Base-by-base conservation (phyloP, 2,888 invertebrate species). In the Thymelicus acteon region DNA sequence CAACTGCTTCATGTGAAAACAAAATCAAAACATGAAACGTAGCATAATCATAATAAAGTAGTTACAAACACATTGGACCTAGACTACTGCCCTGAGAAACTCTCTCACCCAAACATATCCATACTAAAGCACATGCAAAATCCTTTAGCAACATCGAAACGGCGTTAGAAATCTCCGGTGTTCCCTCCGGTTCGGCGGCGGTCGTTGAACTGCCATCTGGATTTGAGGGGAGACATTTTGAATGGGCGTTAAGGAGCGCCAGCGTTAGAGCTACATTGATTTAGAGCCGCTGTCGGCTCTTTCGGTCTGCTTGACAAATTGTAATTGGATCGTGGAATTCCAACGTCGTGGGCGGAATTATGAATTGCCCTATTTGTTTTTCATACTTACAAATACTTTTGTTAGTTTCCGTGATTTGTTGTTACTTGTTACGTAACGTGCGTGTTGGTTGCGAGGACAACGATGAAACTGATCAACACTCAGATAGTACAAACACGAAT, bases 151-250 rank as follows among this genome's bases (percentile, higher is more conserved):
- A 40, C 70, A 60, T 49, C 58, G 52, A 64, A 64, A 77, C 84
- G 84, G 85, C 85, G 85, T 82, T 80, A 81, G 82, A 82, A 83
- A 81, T 84, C 84, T 80, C 78, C 78, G 78, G 76, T 77, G 77
- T 65, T 70, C 70, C 70, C 70, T 70, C 64, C 70, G 70, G 63
- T 64, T 19, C 48, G 69, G 70, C 67, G 73, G 72, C 75, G 90
- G 85, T 87, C 89, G 78, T 73, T 80, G 86, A 85, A 83, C 88
- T 69, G 77, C 75, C 86, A 85, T 85, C 85, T 84, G 85, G 84
- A 84, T 84, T 85, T 80, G 77, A 85, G 85, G 84, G 85, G 76
- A 71, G 75, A 86, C 89, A 86, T 84, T 78, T 71, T 75, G 74
- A 75, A 76, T 76, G 75, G 75, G 75, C 76, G 74, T 75, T 76